A percentile compares a stretch with the other conserved stretches of the same genome.
Conservation (phyloP, 1,140 invertebrate genomes). For the Procambarus clarkii region DNA sequence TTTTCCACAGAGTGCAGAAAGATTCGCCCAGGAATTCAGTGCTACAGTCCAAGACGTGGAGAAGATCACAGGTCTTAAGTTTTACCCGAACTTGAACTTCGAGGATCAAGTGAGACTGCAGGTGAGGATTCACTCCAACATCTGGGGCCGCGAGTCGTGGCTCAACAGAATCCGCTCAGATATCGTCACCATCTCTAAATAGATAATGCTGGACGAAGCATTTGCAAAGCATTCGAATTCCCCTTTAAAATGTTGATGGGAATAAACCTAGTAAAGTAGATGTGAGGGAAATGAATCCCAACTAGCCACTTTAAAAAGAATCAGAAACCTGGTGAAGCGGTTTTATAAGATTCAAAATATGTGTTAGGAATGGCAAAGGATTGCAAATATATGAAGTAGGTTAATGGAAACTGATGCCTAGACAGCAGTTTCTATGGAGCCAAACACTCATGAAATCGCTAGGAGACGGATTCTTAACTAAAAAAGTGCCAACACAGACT, state of each 20-base stretch:
- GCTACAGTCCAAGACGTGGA: slow-evolving; percentile 58
- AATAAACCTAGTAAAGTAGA: too few species aligned
- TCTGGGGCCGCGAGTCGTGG: slow-evolving; percentile 61
- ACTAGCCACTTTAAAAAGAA: too few species aligned
- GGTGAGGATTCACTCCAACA: slow-evolving; percentile 57
- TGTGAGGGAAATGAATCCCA: too few species aligned
- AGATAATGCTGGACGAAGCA: neutral
- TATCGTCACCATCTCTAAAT: slow-evolving; percentile 10
- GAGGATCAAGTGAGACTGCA: slow-evolving; percentile 48
- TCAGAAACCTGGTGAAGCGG: too few species aligned
- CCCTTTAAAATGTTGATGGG: too few species aligned
- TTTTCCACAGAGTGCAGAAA: slow-evolving; percentile 38
- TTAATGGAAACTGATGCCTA: neutral
- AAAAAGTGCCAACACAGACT: too few species aligned
- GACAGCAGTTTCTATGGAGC: too few species aligned
- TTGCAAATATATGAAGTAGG: neutral
- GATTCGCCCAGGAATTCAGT: slow-evolving; percentile 57
- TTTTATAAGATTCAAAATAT: too few species aligned
- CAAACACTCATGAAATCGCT: too few species aligned
- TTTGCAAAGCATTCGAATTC: too few species aligned
- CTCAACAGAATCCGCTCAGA: slow-evolving; percentile 50
- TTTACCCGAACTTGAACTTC: slow-evolving; percentile 35
- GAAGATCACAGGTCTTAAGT: slow-evolving; percentile 47
- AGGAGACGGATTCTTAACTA: too few species aligned
- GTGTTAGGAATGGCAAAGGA: neutral